Conservation (phyloP, 2,797 vertebrate species). For the Tokudaia tokunoshimensis region DNA sequence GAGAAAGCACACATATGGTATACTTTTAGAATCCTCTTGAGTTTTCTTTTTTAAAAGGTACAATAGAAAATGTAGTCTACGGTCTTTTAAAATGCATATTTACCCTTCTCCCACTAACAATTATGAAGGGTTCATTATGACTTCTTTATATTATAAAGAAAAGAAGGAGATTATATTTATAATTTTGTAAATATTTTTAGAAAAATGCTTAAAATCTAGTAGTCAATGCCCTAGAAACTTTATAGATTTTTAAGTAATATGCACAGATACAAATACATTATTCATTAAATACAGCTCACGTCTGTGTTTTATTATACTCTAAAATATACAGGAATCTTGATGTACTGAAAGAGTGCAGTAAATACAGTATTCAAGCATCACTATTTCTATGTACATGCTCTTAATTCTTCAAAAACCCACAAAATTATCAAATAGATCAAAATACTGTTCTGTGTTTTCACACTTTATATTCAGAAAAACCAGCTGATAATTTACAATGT, state of each 20-base stretch:
- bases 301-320: slow-evolving; percentile 94
- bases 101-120: slow-evolving; percentile 73
- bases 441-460: slow-evolving; percentile 91
- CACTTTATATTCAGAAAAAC: slow-evolving; percentile 91
- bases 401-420: slow-evolving; percentile 92
- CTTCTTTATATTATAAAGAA: slow-evolving; percentile 82
- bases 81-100: slow-evolving; percentile 81
- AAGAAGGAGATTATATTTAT: slow-evolving; percentile 80
- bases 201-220: slow-evolving; percentile 84
- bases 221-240: slow-evolving; percentile 84
- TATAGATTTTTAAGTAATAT: slow-evolving; percentile 84
- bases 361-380: slow-evolving; percentile 95
- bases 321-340: slow-evolving; percentile 99
- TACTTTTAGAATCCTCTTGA: slow-evolving; percentile 81
- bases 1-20: slow-evolving; percentile 81
- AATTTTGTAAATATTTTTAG: slow-evolving; percentile 82
- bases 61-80: slow-evolving; percentile 80
- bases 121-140: slow-evolving; percentile 75
- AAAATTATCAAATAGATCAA: slow-evolving; percentile 92
- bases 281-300: slow-evolving; percentile 92
- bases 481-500: slow-evolving; percentile 91
- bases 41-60: slow-evolving; percentile 78
- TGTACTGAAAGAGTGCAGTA: slow-evolving; percentile 96
- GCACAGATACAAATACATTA: slow-evolving; percentile 88
- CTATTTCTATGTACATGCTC: slow-evolving; percentile 96